Conservation (phyloP, 2,797 vertebrate species). For the Scolopax rusticola region DNA sequence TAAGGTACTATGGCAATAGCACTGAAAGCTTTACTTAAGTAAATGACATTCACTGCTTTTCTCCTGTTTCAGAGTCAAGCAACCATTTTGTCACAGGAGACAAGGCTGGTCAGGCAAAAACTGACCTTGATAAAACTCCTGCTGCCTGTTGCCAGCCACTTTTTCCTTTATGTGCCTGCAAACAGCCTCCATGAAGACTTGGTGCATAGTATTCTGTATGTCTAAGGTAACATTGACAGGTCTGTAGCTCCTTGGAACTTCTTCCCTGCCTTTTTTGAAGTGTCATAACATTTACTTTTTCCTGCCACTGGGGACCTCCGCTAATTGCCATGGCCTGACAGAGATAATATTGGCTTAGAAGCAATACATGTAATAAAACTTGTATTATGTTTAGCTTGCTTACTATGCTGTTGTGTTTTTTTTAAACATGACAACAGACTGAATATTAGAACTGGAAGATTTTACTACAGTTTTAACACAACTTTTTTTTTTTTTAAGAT, state of each 20-base stretch:
- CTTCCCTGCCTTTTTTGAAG: not conserved
- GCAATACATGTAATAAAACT: not conserved
- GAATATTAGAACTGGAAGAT: not conserved
- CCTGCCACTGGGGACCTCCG: not conserved
- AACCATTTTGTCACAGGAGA: not conserved
- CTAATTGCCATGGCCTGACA: not conserved
- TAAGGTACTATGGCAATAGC: not conserved
- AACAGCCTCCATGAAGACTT: not conserved
- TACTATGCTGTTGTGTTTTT: not conserved
- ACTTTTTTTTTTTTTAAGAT: not conserved
- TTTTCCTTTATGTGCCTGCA: not conserved
- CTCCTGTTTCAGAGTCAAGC: not conserved
- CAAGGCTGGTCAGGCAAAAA: not conserved
- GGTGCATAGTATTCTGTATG: not conserved
- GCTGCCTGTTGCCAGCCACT: rapidly evolving
- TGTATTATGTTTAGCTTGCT: not conserved
- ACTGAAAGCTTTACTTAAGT: not conserved
- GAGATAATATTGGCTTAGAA: not conserved
- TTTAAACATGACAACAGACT: not conserved
- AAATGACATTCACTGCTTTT: not conserved
- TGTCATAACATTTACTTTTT: not conserved
- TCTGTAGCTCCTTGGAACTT: not conserved
- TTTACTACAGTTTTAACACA: not conserved
- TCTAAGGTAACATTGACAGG: not conserved
- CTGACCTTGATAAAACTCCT: not conserved